Conservation (phyloP, 2,888 invertebrate genomes). For the Acrocyrtus sp. region DNA sequence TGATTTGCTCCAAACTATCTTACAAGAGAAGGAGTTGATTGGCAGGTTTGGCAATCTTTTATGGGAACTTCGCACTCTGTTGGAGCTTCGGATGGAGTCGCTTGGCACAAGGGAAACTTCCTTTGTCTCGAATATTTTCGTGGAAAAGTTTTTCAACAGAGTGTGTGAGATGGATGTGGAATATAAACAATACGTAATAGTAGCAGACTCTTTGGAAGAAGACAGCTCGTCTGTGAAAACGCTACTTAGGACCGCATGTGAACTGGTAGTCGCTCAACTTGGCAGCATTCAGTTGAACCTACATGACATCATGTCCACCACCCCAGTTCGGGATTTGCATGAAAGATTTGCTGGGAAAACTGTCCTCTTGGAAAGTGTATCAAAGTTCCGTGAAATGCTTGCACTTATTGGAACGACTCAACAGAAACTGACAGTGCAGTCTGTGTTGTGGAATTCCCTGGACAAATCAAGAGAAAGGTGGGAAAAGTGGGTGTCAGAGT, state of each 20-base stretch:
- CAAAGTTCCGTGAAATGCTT: not conserved
- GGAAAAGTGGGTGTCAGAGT: constrained; percentile 10
- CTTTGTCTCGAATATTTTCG: constrained; percentile 9
- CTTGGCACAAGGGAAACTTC: not conserved
- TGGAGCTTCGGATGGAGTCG: not conserved
- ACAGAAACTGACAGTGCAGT: not conserved
- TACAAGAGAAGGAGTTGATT: constrained; percentile 46
- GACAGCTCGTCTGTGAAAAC: not conserved
- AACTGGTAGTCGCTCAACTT: constrained; percentile 12
- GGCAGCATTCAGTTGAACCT: constrained; percentile 22
- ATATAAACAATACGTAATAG: constrained; percentile 45
- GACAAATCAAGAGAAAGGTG: not conserved
- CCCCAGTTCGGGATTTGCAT: constrained; percentile 5
- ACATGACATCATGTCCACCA: constrained; percentile 7
- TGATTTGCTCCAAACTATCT: constrained; percentile 73
- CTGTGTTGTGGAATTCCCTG: constrained; percentile 23
- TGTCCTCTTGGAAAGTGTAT: not conserved
- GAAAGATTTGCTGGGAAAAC: constrained; percentile 2
- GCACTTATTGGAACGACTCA: not conserved
- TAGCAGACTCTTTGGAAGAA: constrained; percentile 46
- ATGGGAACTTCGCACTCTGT: constrained; percentile 51
- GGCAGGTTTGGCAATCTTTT: constrained; percentile 46
- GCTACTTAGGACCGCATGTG: constrained; percentile 1
- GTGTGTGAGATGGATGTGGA: constrained; percentile 47
- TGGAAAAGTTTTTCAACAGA: constrained; percentile 34